Evolutionary conservation across 2,888 invertebrate genomes (phyloP).

Genomic region (Erebia aethiops): DNA sequence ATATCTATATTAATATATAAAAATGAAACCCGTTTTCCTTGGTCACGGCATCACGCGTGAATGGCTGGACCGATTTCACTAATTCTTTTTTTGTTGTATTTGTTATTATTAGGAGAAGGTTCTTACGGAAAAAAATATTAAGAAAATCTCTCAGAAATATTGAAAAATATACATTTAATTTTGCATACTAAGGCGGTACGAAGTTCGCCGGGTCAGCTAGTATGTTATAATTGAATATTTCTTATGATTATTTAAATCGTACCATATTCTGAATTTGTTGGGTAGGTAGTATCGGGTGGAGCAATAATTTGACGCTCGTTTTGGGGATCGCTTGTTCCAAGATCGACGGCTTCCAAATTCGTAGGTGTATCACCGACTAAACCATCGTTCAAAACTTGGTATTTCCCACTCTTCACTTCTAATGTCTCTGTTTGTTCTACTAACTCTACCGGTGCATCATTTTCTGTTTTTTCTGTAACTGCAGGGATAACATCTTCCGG

Average conservation of each 20-base stretch:
- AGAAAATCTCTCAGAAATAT: no score
- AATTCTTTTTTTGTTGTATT: no score
- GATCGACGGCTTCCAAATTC: conserved; percentile 58
- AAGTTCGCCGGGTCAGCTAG: no score
- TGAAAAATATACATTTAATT: no score
- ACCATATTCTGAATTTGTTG: conserved; percentile 69
- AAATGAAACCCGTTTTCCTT: no score
- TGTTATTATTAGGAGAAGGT: no score
- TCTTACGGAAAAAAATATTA: no score
- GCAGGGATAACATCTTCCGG: conserved; percentile 42
- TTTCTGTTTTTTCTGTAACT: conserved; percentile 41
- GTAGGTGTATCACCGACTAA: conserved; percentile 56
- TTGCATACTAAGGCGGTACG: no score
- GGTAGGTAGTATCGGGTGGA: conserved; percentile 54
- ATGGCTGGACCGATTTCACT: no score
- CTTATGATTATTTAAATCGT: conserved; percentile 41
- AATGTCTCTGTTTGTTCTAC: conserved; percentile 52
- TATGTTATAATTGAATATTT: background rate
- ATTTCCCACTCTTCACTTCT: conserved; percentile 69
- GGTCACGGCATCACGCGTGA: no score
- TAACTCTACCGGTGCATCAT: conserved; percentile 55
- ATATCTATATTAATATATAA: no score
- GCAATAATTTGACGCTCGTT: conserved; percentile 65
- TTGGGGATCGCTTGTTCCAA: conserved; percentile 53
- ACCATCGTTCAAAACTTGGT: conserved; percentile 65